Conservation (phyloP, 2,888 invertebrate genomes). For the Corythucha ciliata region DNA sequence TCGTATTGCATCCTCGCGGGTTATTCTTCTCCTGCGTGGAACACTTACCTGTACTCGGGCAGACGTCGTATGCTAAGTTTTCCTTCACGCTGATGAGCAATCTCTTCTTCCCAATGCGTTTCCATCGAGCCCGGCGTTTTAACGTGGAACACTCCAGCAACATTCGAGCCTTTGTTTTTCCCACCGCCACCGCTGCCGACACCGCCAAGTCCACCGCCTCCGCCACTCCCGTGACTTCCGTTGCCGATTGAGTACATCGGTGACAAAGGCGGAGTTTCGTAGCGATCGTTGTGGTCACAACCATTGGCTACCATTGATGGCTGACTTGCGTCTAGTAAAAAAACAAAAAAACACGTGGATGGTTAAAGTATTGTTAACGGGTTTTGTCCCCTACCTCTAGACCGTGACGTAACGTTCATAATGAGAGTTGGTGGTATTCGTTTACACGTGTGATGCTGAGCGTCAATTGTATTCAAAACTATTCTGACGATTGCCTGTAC, state of each 20-base stretch:
- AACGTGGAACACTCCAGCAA: too few species aligned
- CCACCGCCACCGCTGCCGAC: constrained; percentile 29
- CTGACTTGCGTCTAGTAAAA: constrained; percentile 57
- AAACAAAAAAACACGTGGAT: neutral
- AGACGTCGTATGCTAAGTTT: constrained; percentile 29
- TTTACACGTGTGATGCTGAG: constrained; percentile 84
- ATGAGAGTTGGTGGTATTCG: constrained; percentile 71
- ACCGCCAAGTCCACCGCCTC: too few species aligned
- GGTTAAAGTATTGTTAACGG: neutral
- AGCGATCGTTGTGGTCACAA: constrained; percentile 43
- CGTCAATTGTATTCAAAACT: constrained; percentile 83
- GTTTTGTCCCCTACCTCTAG: constrained; percentile 50
- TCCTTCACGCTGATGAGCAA: constrained; percentile 24
- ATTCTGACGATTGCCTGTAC: constrained; percentile 75
- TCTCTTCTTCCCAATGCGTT: constrained; percentile 55
- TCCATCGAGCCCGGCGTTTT: constrained; percentile 45
- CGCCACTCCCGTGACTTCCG: constrained; percentile 22
- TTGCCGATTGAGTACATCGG: constrained; percentile 54
- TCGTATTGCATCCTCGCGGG: too few species aligned
- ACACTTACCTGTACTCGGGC: constrained; percentile 31
- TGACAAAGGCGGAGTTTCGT: constrained; percentile 51
- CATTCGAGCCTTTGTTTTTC: constrained; percentile 21
- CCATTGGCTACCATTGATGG: constrained; percentile 63
- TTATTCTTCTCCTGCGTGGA: neutral
- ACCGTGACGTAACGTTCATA: constrained; percentile 56